Evolutionary conservation across 1,140 invertebrate species (phyloP), one percentile per base, ranked within the genome.

Genomic region (Tetramorium simillimum): DNA sequence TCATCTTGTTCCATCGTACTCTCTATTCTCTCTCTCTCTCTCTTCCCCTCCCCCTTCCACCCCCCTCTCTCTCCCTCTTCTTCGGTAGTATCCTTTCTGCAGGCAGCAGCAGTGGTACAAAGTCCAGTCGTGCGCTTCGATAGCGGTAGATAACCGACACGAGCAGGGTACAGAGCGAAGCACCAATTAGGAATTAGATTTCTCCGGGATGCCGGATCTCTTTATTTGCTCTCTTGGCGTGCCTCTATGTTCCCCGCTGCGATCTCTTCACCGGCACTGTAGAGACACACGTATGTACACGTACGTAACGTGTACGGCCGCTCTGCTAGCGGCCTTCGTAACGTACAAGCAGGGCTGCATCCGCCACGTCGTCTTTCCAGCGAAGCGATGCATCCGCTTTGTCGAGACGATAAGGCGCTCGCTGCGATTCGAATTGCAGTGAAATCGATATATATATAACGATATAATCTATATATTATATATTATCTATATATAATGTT

Each of bases 171-270:
- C 87, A 89, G 87, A 91, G 89, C 86, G 87, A 90, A 90, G 86
- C 87, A 91, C 89, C 90, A 91, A 91, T 91, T 91, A 91, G 89
- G 90, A 91, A 91, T 91, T 91, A 91, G 89, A 91, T 91, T 91
- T 91, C 90, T 91, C 89, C 75, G 86, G 87, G 89, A 91, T 91
- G 90, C 87, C 90, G 89, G 90, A 91, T 90, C 90, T 91, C 90
- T 91, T 91, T 91, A 91, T 91, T 91, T 91, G 75, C 85, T 91
- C 87, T 91, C 90, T 81, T 85, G 85, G 87, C 89, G 89, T 91
- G 80, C 63, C 80, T 91, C 87, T 91, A 78, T 80, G 89, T 91
- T 87, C 78, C 90, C 87, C 78, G 87, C 89, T 89, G 87, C 89
- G 89, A 89, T 91, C 90, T 91, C 89, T 85, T 69, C 85, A 49